Conservation (phyloP, 1,140 invertebrate genomes). For the Stegodyphus dumicola region DNA sequence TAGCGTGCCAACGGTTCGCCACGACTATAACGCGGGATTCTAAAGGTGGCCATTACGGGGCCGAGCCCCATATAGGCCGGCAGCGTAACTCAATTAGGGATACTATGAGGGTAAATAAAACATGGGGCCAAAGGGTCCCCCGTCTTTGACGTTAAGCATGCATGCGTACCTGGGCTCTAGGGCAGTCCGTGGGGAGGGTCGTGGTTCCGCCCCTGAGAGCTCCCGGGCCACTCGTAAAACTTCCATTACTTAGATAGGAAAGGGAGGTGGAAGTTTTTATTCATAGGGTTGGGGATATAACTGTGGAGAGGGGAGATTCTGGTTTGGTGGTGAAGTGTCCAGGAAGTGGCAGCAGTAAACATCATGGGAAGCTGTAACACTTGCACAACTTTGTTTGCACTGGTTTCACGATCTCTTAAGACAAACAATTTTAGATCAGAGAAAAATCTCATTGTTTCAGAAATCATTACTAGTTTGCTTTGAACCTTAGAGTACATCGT, state of each 20-base stretch:
- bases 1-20: constrained; percentile 45
- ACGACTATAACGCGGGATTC: constrained; percentile 26
- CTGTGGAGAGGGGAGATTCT: constrained; percentile 14
- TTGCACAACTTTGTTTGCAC: too few relatives aligned
- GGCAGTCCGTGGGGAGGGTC: background rate
- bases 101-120: constrained; percentile 37
- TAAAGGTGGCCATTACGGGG: constrained; percentile 37
- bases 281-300: background rate
- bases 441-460: too few relatives aligned
- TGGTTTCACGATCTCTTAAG: too few relatives aligned
- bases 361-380: too few relatives aligned
- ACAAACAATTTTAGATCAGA: too few relatives aligned
- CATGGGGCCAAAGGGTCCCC: constrained; percentile 36
- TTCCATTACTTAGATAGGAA: constrained; percentile 37
- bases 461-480: too few relatives aligned
- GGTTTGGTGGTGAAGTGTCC: background rate
- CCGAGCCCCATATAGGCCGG: constrained; percentile 8
- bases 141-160: background rate
- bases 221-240: constrained; percentile 32
- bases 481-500: too few relatives aligned
- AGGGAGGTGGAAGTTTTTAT: background rate
- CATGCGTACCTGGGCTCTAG: background rate
- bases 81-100: constrained; percentile 36
- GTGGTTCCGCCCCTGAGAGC: constrained; percentile 3
- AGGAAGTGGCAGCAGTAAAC: too few relatives aligned